These are phyloP conservation scores for Corythoichthys haematopterus DNA, from an alignment of 2,113 vertebrate genomes.

Conservation along the genomic window DNA sequence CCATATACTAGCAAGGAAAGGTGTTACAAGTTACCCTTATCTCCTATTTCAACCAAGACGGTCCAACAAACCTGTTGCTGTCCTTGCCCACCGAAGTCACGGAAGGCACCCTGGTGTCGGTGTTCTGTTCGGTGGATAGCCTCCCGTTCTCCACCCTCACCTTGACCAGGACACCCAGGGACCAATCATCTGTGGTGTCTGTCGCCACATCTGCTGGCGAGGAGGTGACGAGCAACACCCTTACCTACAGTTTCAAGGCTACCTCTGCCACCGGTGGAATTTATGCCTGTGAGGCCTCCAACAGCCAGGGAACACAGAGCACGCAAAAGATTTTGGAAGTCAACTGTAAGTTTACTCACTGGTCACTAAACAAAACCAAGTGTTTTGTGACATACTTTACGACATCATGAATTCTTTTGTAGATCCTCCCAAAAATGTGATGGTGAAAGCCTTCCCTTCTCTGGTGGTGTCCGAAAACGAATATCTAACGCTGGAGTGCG, in stretches of 20 bases:
- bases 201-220: too few species aligned
- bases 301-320: slow-evolving; percentile 18
- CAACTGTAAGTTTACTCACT: slow-evolving; percentile 40
- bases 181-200: neutral
- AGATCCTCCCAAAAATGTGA: slow-evolving; percentile 58
- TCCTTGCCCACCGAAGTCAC: slow-evolving; percentile 21
- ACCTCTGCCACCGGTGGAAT: neutral
- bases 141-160: neutral
- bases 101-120: slow-evolving; percentile 18
- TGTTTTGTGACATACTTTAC: too few species aligned
- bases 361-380: too few species aligned
- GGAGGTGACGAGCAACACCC: neutral
- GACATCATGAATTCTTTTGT: neutral
- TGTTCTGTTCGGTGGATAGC: slow-evolving; percentile 51
- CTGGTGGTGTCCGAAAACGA: slow-evolving; percentile 27
- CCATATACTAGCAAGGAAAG: too few species aligned
- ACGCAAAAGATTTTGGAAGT: slow-evolving; percentile 20
- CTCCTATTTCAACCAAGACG: slow-evolving; percentile 38
- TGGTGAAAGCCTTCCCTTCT: rapidly evolving
- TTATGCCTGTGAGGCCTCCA: slow-evolving; percentile 41
- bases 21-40: too few species aligned
- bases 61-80: slow-evolving; percentile 36
- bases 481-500: slow-evolving; percentile 42
- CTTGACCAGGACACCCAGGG: slow-evolving; percentile 1
- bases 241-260: neutral